These are phyloP conservation scores for Rhinopomastus cyanomelas DNA, from an alignment of 2,113 vertebrate species.

Conservation along the genomic window DNA sequence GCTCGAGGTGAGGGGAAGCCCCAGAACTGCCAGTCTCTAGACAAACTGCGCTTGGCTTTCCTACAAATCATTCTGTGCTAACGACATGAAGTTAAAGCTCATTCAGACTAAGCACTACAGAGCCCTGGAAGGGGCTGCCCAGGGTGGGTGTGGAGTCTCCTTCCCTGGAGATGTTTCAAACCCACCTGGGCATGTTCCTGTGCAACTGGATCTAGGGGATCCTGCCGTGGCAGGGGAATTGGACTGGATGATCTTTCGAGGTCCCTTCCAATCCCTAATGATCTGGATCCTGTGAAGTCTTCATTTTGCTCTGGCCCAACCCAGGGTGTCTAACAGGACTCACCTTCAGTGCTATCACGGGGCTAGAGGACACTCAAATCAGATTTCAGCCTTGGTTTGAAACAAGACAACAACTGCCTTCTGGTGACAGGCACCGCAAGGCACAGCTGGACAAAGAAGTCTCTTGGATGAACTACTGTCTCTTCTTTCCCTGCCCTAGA, in stretches of 20 bases:
- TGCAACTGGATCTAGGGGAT: too few species aligned
- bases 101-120: slow-evolving; percentile 28
- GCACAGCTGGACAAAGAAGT: neutral
- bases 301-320: neutral
- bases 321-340: neutral
- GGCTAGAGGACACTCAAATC: neutral
- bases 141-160: too few species aligned
- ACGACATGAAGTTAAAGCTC: slow-evolving; percentile 34
- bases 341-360: neutral
- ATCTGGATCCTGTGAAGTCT: too few species aligned
- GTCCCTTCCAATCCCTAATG: too few species aligned
- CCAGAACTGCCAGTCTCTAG: slow-evolving; percentile 34
- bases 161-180: too few species aligned
- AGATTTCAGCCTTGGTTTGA: neutral
- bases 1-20: slow-evolving; percentile 49
- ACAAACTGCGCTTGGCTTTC: slow-evolving; percentile 41
- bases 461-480: neutral
- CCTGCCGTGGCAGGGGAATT: too few species aligned
- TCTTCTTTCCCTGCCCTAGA: neutral
- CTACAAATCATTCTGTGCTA: slow-evolving; percentile 52
- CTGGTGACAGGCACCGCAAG: neutral
- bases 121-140: too few species aligned
- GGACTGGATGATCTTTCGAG: too few species aligned
- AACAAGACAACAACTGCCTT: neutral
- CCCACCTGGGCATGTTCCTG: too few species aligned